Percentiles rank a stretch among this genome's conserved stretches.
These are phyloP conservation scores for Ooceraea biroi DNA, from an alignment of 1,140 invertebrate genomes.

Conservation along the genomic window DNA sequence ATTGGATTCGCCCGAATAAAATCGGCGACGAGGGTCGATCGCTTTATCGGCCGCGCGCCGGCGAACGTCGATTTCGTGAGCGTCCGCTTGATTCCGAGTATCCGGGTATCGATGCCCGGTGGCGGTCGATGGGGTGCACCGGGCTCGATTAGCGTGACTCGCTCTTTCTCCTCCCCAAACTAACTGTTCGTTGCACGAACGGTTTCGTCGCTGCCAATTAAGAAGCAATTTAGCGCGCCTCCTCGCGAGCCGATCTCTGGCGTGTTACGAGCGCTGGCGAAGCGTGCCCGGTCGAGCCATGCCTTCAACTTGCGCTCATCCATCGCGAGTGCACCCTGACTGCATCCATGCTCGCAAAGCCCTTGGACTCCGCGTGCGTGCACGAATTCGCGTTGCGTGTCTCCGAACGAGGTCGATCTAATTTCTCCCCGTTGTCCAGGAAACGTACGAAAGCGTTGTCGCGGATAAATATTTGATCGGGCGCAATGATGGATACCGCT, in stretches of 20 bases:
- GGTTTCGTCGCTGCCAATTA: constrained; percentile 75
- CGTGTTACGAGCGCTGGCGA: constrained; percentile 17
- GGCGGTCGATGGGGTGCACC: constrained; percentile 39
- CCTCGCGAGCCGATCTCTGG: constrained; percentile 49
- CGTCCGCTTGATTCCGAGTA: neutral
- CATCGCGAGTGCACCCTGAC: neutral
- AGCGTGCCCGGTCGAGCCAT: constrained; percentile 19
- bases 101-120: constrained; percentile 29
- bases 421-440: constrained; percentile 28
- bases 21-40: constrained; percentile 33
- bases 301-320: constrained; percentile 46
- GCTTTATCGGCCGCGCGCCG: constrained; percentile 19
- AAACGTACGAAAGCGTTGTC: neutral
- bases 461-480: too few relatives aligned
- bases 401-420: constrained; percentile 13
- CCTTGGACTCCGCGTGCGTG: neutral
- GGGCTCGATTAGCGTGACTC: constrained; percentile 56
- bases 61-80: constrained; percentile 13
- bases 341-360: constrained; percentile 14
- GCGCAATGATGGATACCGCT: too few relatives aligned
- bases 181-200: constrained; percentile 66
- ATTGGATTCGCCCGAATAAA: constrained; percentile 49
- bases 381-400: constrained; percentile 27
- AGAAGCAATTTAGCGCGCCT: constrained; percentile 81
- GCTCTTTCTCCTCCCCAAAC: constrained; percentile 19